Percentiles rank a stretch among this genome's conserved stretches.
phyloP scores from a whole-genome alignment of 64 coral and sea anemone species.

The Actinia equina region DNA sequence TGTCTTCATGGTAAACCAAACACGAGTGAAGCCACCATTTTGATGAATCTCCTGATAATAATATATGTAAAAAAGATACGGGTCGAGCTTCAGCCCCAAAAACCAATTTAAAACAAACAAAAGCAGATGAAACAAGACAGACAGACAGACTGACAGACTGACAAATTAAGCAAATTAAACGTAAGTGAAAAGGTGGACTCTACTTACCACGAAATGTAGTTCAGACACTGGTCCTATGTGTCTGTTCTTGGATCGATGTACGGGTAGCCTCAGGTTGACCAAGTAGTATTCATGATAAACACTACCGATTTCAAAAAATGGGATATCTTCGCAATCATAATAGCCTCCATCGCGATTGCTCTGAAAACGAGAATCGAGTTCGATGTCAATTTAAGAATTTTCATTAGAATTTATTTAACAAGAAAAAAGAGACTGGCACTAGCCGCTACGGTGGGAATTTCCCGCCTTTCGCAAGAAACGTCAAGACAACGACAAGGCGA shows the following conservation, averaged over 20 bases:
- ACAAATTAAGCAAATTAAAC: too few species aligned
- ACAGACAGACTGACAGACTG: too few species aligned
- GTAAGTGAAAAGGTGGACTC: too few species aligned
- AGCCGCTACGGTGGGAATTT: too few species aligned
- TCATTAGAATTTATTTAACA: too few species aligned
- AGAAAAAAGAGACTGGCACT: too few species aligned
- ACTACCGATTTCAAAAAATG: slow-evolving; percentile 85
- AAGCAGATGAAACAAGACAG: too few species aligned
- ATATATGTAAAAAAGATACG: background rate
- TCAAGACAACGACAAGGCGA: too few species aligned
- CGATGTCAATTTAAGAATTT: too few species aligned
- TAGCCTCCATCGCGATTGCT: slow-evolving; percentile 20
- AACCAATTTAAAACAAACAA: too few species aligned
- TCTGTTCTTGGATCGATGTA: slow-evolving; percentile 27
- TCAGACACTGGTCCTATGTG: slow-evolving; percentile 52
- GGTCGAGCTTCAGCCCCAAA: background rate
- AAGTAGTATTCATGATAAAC: slow-evolving; percentile 80
- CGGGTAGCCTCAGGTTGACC: slow-evolving; percentile 71
- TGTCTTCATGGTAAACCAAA: slow-evolving; percentile 94
- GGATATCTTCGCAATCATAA: slow-evolving; percentile 82
- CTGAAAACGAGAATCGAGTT: too few species aligned
- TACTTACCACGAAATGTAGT: slow-evolving; percentile 82
- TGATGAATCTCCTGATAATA: slow-evolving; percentile 98
- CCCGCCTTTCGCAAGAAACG: too few species aligned
- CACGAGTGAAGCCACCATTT: slow-evolving; percentile 90